phyloP scores from a whole-genome alignment of 2,797 vertebrate genomes.

The Acanthornis magna region DNA sequence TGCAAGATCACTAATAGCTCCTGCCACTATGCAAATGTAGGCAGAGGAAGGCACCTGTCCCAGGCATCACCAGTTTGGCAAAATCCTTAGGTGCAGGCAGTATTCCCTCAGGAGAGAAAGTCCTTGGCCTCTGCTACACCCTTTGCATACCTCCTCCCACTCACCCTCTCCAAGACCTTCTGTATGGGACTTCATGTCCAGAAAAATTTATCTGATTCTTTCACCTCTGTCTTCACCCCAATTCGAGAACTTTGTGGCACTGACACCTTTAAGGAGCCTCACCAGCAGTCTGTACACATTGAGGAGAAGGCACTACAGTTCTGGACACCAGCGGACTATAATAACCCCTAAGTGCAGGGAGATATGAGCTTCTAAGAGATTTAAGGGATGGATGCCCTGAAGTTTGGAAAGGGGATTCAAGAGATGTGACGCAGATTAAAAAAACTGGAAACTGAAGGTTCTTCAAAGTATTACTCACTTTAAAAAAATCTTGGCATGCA shows the following conservation, averaged over 20 bases:
- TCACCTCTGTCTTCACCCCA: neutral
- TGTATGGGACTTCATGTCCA: neutral
- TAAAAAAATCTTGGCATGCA: neutral
- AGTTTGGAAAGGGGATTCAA: neutral
- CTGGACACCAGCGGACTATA: neutral
- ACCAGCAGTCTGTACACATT: fast-evolving
- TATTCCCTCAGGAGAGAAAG: neutral
- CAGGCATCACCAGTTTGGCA: neutral
- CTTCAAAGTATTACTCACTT: neutral
- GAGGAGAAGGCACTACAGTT: neutral
- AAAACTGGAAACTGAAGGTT: neutral
- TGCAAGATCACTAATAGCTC: neutral
- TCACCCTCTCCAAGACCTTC: neutral
- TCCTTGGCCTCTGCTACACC: neutral
- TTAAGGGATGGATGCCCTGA: neutral
- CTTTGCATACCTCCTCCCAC: neutral
- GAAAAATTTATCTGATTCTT: neutral
- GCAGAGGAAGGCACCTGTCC: neutral
- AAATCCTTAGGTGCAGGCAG: neutral
- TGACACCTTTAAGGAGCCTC: neutral
- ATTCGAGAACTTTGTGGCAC: neutral
- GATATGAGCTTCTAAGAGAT: neutral
- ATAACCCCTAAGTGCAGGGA: neutral
- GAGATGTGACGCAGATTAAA: neutral
- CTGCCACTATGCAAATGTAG: fast-evolving